Conservation (phyloP, 2,888 invertebrate genomes). For the Cyclophora punctaria region DNA sequence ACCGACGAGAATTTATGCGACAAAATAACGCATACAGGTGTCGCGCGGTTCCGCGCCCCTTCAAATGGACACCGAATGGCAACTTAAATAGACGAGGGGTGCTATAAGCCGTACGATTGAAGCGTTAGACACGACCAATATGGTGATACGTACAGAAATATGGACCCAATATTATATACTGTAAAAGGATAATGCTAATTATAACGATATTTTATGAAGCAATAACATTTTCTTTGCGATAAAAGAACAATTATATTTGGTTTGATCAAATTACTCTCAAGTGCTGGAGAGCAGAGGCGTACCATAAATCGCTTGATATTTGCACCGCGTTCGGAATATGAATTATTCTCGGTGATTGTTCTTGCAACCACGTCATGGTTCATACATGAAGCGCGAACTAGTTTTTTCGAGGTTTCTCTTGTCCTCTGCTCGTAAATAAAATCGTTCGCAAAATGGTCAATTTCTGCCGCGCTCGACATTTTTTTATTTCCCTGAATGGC, state of each 20-base stretch:
- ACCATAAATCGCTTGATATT: conserved; percentile 67
- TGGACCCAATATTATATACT: conserved; percentile 65
- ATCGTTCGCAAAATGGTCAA: conserved; percentile 52
- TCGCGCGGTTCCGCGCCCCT: conserved; percentile 55
- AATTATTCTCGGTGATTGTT: conserved; percentile 73
- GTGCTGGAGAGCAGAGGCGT: conserved; percentile 58
- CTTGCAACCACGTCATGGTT: conserved; percentile 70
- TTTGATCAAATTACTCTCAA: conserved; percentile 48
- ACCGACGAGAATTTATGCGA: conserved; percentile 65
- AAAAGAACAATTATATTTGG: conserved; percentile 71
- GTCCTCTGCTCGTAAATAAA: conserved; percentile 51
- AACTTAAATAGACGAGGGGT: conserved; percentile 57
- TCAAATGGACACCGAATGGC: conserved; percentile 57
- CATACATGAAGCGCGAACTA: conserved; percentile 74
- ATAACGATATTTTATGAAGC: conserved; percentile 34
- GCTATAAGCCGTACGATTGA: conserved; percentile 49
- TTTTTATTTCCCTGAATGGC: conserved; percentile 34
- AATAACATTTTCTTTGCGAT: conserved; percentile 63
- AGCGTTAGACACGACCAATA: conserved; percentile 61
- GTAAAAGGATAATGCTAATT: conserved; percentile 69
- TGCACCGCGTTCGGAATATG: conserved; percentile 72
- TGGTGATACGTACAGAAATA: conserved; percentile 48
- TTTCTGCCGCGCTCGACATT: conserved; percentile 38
- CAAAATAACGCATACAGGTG: conserved; percentile 73
- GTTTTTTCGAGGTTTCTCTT: conserved; percentile 55